These are phyloP conservation scores for Carcharodon carcharias DNA, from an alignment of 2,797 vertebrate species.

Conservation along the genomic window DNA sequence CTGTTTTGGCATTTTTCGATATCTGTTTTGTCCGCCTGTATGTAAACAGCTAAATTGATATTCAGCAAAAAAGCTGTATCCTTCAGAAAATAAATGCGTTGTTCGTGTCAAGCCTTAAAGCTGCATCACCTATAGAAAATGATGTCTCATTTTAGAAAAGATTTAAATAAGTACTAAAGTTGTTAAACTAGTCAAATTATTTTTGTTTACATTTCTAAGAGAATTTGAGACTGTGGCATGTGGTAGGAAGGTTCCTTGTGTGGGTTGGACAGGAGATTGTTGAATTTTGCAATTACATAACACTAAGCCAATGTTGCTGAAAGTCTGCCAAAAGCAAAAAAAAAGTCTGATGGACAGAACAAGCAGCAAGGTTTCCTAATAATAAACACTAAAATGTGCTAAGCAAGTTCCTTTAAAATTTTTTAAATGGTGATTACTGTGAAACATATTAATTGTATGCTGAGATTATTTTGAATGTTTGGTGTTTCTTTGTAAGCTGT, in stretches of 20 bases:
- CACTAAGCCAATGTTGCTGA: background rate
- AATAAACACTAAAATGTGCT: background rate
- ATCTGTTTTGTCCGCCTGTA: background rate
- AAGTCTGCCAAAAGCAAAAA: constrained; percentile 3
- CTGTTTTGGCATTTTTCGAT: background rate
- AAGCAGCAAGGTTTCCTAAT: background rate
- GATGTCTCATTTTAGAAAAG: background rate
- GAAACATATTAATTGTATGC: background rate
- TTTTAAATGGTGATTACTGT: background rate
- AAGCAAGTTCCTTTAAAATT: background rate
- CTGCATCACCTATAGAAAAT: background rate
- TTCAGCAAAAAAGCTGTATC: background rate
- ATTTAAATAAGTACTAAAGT: background rate
- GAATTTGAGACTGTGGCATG: background rate
- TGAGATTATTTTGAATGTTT: background rate
- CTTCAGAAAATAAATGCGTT: background rate
- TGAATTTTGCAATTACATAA: background rate
- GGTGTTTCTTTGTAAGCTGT: background rate
- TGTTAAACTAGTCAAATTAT: background rate
- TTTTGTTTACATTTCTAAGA: background rate
- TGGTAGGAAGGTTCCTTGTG: background rate
- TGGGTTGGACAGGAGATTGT: constrained; percentile 14
- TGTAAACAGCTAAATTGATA: background rate
- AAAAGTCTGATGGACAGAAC: background rate
- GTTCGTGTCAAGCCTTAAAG: background rate